Conservation (phyloP, 2,888 invertebrate genomes). For the Candidula unifasciata region DNA sequence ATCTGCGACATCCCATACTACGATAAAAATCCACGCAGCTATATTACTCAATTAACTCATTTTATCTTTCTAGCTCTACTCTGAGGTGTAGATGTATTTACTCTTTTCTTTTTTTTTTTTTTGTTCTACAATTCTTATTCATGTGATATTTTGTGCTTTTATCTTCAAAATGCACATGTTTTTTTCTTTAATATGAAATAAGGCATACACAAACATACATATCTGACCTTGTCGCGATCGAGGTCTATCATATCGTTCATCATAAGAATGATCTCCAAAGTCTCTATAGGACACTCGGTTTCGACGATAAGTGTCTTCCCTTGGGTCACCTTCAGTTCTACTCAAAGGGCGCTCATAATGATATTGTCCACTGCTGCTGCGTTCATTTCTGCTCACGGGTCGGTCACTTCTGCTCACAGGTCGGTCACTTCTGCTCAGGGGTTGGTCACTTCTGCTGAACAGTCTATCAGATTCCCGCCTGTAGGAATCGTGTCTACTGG, state of each 20-base stretch:
- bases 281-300: conserved; percentile 46
- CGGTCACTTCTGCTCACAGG: conserved; percentile 17
- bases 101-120: no score
- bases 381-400: conserved; percentile 32
- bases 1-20: no score
- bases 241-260: conserved; percentile 68
- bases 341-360: conserved; percentile 50
- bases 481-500: neutral
- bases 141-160: no score
- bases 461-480: neutral
- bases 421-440: conserved; percentile 21
- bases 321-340: conserved; percentile 55
- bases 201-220: no score
- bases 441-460: neutral
- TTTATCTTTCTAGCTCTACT: no score
- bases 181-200: no score
- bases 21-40: no score
- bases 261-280: conserved; percentile 58
- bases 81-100: no score
- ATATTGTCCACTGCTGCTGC: conserved; percentile 36
- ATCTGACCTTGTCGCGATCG: conserved; percentile 68
- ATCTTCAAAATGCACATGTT: no score
- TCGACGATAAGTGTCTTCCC: conserved; percentile 54
- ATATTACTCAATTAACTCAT: no score
- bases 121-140: no score